A percentile compares a stretch with the other conserved stretches of the same genome.
Evolutionary conservation across 2,888 invertebrate species (phyloP).

Genomic region (Macaria liturata): DNA sequence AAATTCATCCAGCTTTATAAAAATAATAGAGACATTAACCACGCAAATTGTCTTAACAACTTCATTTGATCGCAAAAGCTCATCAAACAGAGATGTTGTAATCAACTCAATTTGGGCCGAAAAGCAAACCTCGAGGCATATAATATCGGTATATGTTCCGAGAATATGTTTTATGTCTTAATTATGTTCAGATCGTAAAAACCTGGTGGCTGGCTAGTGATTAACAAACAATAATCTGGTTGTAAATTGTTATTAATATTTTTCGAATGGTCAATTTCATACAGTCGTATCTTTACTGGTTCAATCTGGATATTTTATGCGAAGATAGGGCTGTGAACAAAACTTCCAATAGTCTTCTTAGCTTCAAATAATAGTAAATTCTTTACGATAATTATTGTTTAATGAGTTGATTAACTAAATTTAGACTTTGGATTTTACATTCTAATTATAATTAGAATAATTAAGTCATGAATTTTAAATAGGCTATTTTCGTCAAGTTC

Average conservation of each 20-base stretch:
- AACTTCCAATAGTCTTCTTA: too few species aligned
- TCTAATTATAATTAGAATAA: too few species aligned
- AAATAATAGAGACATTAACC: constrained; percentile 1
- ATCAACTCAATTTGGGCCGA: constrained; percentile 14
- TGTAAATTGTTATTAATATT: constrained; percentile 58
- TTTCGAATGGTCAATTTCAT: constrained; percentile 38
- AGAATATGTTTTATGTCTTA: constrained; percentile 60
- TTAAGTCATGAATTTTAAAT: too few species aligned
- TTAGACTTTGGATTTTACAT: too few species aligned
- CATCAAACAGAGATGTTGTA: constrained; percentile 12
- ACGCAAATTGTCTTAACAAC: constrained; percentile 12
- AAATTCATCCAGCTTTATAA: too few species aligned
- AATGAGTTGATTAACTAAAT: too few species aligned
- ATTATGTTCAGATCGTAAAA: constrained; percentile 52
- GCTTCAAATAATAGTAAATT: too few species aligned
- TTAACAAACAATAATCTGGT: constrained; percentile 61
- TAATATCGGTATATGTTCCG: constrained; percentile 37
- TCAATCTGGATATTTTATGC: constrained; percentile 14
- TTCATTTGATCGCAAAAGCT: constrained; percentile 14
- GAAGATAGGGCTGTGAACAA: constrained; percentile 9
- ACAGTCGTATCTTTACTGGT: constrained; percentile 16
- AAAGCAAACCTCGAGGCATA: constrained; percentile 23
- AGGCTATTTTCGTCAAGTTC: too few species aligned
- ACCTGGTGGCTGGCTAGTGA: constrained; percentile 42
- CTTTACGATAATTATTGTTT: too few species aligned